A percentile compares a stretch with the other conserved stretches of the same genome.
These are phyloP conservation scores for Pararge aegeria DNA, from an alignment of 1,140 invertebrate species.

Conservation along the genomic window DNA sequence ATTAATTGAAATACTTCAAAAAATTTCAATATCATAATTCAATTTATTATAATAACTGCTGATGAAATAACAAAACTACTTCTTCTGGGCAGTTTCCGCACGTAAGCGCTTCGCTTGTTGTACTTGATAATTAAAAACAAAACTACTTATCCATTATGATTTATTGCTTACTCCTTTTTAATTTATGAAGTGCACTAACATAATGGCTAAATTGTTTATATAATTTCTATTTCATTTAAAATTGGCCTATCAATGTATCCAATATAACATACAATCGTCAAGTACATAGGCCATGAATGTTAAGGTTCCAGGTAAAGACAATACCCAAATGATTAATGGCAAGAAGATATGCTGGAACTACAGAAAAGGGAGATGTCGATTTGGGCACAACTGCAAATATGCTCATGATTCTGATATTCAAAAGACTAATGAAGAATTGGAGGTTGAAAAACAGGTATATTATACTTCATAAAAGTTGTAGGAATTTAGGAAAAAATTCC, in stretches of 20 bases:
- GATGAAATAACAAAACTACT: too few species aligned
- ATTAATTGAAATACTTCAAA: too few species aligned
- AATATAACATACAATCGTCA: constrained; percentile 75
- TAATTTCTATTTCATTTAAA: constrained; percentile 1
- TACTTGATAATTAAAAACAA: too few species aligned
- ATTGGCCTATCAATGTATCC: constrained; percentile 36
- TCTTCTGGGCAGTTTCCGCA: too few species aligned
- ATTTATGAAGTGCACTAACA: too few species aligned
- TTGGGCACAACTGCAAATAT: constrained; percentile 95
- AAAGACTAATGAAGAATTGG: constrained; percentile 79
- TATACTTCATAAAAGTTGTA: not conserved
- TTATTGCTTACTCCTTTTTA: too few species aligned
- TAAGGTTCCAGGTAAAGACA: constrained; percentile 84
- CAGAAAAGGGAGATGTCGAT: constrained; percentile 92
- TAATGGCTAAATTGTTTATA: not conserved
- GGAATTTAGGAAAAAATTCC: too few species aligned
- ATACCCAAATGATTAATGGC: constrained; percentile 89
- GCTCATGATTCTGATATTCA: constrained; percentile 94
- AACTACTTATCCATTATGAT: too few species aligned
- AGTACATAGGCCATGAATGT: constrained; percentile 80
- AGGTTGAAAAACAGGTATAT: constrained; percentile 77
- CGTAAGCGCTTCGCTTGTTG: too few species aligned
- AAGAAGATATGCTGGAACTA: constrained; percentile 97
- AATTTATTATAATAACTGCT: too few species aligned
- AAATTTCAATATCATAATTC: too few species aligned